A percentile compares a stretch with the other conserved stretches of the same genome.
These are phyloP conservation scores for Temnothorax longispinosus DNA, from an alignment of 1,140 invertebrate genomes.

Conservation along the genomic window DNA sequence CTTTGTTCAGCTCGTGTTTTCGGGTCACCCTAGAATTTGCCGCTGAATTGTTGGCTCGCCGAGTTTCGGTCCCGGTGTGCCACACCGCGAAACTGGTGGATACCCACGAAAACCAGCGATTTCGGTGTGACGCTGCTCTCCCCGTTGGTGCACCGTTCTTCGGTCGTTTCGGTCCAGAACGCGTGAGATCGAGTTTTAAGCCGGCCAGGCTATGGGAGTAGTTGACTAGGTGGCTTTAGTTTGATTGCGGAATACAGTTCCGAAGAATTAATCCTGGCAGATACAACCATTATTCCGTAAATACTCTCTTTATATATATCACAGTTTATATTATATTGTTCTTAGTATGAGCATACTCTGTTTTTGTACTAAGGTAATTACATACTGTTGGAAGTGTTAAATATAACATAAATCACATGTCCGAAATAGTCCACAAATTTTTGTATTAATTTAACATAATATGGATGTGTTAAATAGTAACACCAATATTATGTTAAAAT, in stretches of 20 bases:
- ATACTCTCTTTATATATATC: not conserved
- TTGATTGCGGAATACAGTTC: slow-evolving; percentile 15
- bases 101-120: slow-evolving; percentile 74
- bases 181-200: slow-evolving; percentile 53
- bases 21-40: slow-evolving; percentile 76
- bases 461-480: no score
- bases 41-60: slow-evolving; percentile 78
- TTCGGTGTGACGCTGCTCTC: slow-evolving; percentile 43
- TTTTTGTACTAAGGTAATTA: no score
- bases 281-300: not conserved
- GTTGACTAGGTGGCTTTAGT: slow-evolving; percentile 18
- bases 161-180: slow-evolving; percentile 22
- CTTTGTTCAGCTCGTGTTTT: slow-evolving; percentile 77
- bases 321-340: not conserved
- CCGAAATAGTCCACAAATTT: no score
- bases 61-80: slow-evolving; percentile 66
- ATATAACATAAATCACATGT: no score
- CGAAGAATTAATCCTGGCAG: slow-evolving; percentile 23
- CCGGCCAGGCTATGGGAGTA: not conserved
- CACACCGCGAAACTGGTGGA: slow-evolving; percentile 63
- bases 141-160: not conserved
- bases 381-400: no score
- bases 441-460: no score
- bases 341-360: not conserved
- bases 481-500: no score